phyloP scores from a whole-genome alignment of 1,140 invertebrate species.

The Colletes gigas region DNA sequence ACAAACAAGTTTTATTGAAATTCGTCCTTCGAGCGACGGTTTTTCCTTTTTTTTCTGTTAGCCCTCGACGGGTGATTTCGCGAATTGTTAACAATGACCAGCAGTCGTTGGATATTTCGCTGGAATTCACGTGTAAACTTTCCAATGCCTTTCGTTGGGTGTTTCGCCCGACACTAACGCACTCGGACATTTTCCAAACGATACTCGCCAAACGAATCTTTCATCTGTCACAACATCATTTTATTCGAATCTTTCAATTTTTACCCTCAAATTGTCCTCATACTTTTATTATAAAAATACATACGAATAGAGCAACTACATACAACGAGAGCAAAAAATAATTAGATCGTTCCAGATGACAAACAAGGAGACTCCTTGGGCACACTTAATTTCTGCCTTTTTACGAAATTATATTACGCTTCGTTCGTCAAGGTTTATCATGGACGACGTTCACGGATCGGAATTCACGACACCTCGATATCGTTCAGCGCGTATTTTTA shows the following conservation, averaged over 20 bases:
- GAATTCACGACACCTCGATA: constrained; percentile 28
- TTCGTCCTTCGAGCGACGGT: background rate
- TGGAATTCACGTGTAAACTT: constrained; percentile 23
- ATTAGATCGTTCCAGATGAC: background rate
- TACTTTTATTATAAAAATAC: too few relatives aligned
- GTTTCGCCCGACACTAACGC: background rate
- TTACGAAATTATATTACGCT: constrained; percentile 13
- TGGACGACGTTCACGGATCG: background rate
- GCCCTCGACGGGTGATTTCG: background rate
- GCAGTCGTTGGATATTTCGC: background rate
- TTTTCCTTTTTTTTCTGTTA: background rate
- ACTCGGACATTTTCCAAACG: background rate
- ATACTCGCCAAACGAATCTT: background rate
- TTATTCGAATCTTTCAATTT: too few relatives aligned
- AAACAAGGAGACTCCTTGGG: too few relatives aligned
- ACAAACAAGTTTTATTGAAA: constrained; percentile 31
- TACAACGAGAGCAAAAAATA: too few relatives aligned
- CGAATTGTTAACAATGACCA: background rate
- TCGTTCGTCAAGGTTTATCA: constrained; percentile 6
- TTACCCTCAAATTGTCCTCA: too few relatives aligned
- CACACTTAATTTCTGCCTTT: background rate
- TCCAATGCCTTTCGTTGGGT: background rate
- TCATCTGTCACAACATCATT: too few relatives aligned
- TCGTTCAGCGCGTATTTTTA: constrained; percentile 43
- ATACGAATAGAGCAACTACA: too few relatives aligned